Evolutionary conservation across 2,888 invertebrate genomes (phyloP).

Genomic region (Xanthia icteritia): DNA sequence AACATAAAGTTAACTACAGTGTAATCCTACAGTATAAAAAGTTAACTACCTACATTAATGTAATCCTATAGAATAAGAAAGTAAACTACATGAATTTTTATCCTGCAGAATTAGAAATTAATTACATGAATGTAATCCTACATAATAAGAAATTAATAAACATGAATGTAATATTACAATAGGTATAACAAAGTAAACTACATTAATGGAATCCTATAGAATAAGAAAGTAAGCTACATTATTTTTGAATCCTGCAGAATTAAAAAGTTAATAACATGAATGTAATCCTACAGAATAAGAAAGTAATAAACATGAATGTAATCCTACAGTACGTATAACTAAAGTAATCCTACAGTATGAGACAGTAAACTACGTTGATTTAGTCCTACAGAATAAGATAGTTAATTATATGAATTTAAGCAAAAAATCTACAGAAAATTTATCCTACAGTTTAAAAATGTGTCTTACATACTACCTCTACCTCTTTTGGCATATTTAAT

Average conservation of each 20-base stretch:
- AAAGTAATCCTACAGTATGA: too few species aligned
- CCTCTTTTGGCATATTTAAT: neutral
- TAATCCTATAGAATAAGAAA: neutral
- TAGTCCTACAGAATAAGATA: too few species aligned
- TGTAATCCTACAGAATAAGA: neutral
- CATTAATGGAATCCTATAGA: too few species aligned
- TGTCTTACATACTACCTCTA: constrained; percentile 45
- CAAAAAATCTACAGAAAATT: neutral
- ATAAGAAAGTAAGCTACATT: neutral
- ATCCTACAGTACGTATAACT: too few species aligned
- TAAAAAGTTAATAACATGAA: neutral
- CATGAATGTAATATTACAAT: neutral
- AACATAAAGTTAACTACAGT: neutral
- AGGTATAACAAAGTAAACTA: too few species aligned
- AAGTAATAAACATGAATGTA: neutral
- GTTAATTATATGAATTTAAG: too few species aligned
- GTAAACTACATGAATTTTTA: neutral
- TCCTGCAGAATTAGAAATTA: neutral
- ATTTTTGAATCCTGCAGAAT: neutral
- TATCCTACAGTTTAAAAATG: constrained; percentile 10
- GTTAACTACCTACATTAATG: neutral
- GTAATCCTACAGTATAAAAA: neutral
- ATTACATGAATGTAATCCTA: neutral
- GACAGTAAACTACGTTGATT: neutral
- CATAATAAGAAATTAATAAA: neutral